Percentiles rank a stretch among this genome's conserved stretches.
phyloP scores from a whole-genome alignment of 2,888 invertebrate species.

The Limulus polyphemus region DNA sequence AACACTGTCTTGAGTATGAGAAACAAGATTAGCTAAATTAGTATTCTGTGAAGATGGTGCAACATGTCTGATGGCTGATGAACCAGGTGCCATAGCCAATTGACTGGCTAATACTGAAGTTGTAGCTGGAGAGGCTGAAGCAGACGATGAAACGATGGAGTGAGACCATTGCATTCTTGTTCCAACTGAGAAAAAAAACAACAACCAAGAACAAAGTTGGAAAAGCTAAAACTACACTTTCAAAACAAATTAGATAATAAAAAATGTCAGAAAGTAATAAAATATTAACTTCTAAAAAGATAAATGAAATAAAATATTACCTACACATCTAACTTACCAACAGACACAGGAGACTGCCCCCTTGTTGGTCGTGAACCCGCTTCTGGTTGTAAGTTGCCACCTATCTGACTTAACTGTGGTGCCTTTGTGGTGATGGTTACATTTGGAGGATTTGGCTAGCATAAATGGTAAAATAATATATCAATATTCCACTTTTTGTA shows the following conservation, averaged over 20 bases:
- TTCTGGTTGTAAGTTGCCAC: slow-evolving; percentile 1
- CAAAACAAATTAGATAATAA: too few relatives aligned
- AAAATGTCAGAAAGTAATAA: too few relatives aligned
- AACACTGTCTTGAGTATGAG: too few relatives aligned
- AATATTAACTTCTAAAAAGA: too few relatives aligned
- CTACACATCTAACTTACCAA: slow-evolving; percentile 7
- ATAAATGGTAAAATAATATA: background rate
- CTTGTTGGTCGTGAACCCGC: slow-evolving; percentile 12
- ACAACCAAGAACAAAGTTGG: too few relatives aligned
- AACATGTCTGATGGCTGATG: slow-evolving; percentile 11
- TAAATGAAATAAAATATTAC: background rate
- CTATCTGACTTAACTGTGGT: slow-evolving; percentile 9
- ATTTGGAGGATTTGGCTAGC: slow-evolving; percentile 29
- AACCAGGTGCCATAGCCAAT: slow-evolving; percentile 18
- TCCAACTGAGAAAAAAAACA: background rate
- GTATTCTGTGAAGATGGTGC: slow-evolving; percentile 1
- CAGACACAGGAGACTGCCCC: slow-evolving; percentile 21
- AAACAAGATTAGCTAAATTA: too few relatives aligned
- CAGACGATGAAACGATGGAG: slow-evolving; percentile 16
- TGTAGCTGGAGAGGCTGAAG: slow-evolving; percentile 18
- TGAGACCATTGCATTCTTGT: slow-evolving; percentile 22
- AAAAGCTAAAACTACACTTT: too few relatives aligned
- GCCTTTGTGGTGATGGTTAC: slow-evolving; percentile 27
- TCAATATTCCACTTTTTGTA: too few relatives aligned
- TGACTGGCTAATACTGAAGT: slow-evolving; percentile 24